Base-by-base conservation (phyloP, 2,113 vertebrate genomes). In the Mormoops blainvillei region DNA sequence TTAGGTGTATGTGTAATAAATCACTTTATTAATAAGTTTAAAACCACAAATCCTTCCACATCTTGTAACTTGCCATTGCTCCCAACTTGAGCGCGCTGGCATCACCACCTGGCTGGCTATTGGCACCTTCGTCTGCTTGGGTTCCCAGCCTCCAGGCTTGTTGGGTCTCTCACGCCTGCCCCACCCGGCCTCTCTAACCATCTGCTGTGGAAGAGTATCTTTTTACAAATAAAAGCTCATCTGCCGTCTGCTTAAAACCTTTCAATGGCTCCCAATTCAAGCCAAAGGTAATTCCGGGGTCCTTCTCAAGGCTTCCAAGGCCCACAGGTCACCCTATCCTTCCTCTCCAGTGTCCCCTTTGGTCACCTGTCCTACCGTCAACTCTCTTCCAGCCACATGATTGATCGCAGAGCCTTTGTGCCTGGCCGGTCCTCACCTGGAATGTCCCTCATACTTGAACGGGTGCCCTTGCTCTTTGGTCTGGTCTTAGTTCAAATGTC, bases 251-350 rank as follows among this genome's bases (percentile, higher is more conserved):
- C 28, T 92, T 83, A n/a, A 50, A 67, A 58, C 61, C 28, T 38
- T 31, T 26, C 31, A 1, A 2, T 14, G 38, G 41, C 78, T 84
- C 76, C 82, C 45, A 33, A 3, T n/a, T 15, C 4, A 38, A 80
- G 28, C 36, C 7, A 19, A 22, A 86, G 36, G 56, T 48, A 65
- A 8, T 54, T 33, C 45, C 45, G 2, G 5, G 7, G 26, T 19
- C 36, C 31, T 65, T 19, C 0, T 0, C 0, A 1, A 52, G 45
- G 54, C 45, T 33, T 65, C 22, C 36, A 33, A 1, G 3, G 0
- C 11, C 41, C 63, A 9, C 5, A 22, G 73, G 71, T 54, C 31
- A 5, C 7, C 61, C 50, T 31, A 7, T 31, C 14, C 45, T 36
- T 81, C 54, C 45, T 48, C 7, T 19, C 65, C 56, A 19, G 15